These are phyloP conservation scores for Microchirus variegatus DNA, from an alignment of 2,797 vertebrate genomes.

Conservation along the genomic window DNA sequence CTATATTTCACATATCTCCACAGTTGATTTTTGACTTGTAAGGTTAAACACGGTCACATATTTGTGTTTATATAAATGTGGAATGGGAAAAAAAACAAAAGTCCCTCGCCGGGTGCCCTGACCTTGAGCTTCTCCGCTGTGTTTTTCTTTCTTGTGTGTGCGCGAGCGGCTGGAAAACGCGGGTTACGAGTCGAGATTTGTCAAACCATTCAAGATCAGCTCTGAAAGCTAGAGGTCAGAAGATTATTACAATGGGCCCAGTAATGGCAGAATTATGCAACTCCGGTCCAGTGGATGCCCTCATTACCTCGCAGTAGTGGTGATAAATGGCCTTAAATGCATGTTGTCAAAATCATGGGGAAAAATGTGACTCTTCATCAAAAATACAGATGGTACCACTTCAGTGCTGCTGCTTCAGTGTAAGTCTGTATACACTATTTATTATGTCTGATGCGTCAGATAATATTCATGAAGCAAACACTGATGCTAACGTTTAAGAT, in stretches of 20 bases:
- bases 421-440: constrained; percentile 44
- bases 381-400: constrained; percentile 78
- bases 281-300: constrained; percentile 70
- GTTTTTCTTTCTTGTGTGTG: constrained; percentile 52
- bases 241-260: constrained; percentile 79
- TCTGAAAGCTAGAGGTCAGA: constrained; percentile 81
- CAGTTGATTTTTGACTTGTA: no score
- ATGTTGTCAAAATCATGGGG: constrained; percentile 75
- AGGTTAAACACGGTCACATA: constrained; percentile 9
- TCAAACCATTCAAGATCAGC: constrained; percentile 76
- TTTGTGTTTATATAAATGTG: constrained; percentile 28
- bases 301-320: constrained; percentile 70
- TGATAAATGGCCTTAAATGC: constrained; percentile 79
- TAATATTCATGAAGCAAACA: constrained; percentile 39
- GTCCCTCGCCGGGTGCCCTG: constrained; percentile 1
- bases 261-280: constrained; percentile 84
- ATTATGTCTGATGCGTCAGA: constrained; percentile 45
- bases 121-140: constrained; percentile 57
- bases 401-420: constrained; percentile 31
- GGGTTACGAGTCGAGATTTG: constrained; percentile 64
- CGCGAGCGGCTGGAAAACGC: constrained; percentile 35
- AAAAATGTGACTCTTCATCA: constrained; percentile 75
- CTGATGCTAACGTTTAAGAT: constrained; percentile 9
- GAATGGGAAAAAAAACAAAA: background rate
- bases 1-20: no score